Conservation (phyloP, 1,140 invertebrate species). For the Sitobion miscanthi region DNA sequence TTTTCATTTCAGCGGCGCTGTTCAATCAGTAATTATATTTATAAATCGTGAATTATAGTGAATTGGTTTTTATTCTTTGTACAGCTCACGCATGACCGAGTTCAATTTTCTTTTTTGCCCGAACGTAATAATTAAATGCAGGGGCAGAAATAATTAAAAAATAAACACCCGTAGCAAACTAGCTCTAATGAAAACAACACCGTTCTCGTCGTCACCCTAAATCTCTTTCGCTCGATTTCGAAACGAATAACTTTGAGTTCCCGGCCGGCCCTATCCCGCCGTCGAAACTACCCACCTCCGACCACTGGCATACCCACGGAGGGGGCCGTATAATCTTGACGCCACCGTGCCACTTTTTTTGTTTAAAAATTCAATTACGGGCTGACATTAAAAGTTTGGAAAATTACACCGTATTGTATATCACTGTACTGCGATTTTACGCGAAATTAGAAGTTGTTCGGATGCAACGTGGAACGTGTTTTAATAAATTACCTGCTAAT, state of each 20-base stretch:
- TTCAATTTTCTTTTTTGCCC: slow-evolving; percentile 30
- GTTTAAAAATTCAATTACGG: slow-evolving; percentile 31
- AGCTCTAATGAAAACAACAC: not conserved
- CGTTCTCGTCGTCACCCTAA: not conserved
- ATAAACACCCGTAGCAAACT: not conserved
- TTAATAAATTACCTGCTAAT: not conserved
- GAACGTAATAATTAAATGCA: not conserved
- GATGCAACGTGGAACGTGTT: not conserved
- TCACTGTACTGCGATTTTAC: not conserved
- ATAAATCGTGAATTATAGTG: not conserved
- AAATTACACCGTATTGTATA: not conserved
- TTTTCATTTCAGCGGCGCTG: not conserved
- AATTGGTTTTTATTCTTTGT: not conserved
- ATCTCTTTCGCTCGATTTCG: slow-evolving; percentile 17
- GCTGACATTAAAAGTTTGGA: not conserved
- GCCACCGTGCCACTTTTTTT: not conserved
- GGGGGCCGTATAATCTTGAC: not conserved
- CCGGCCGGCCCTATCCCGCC: no score
- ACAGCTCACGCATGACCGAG: not conserved
- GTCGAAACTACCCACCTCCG: not conserved
- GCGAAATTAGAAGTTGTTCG: not conserved
- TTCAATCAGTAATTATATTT: not conserved
- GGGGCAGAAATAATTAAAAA: slow-evolving; percentile 18
- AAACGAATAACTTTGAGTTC: slow-evolving; percentile 4
- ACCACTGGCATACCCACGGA: not conserved